Evolutionary conservation across 2,888 invertebrate species (phyloP).

Genomic region (Branchinecta sandiegonensis): DNA sequence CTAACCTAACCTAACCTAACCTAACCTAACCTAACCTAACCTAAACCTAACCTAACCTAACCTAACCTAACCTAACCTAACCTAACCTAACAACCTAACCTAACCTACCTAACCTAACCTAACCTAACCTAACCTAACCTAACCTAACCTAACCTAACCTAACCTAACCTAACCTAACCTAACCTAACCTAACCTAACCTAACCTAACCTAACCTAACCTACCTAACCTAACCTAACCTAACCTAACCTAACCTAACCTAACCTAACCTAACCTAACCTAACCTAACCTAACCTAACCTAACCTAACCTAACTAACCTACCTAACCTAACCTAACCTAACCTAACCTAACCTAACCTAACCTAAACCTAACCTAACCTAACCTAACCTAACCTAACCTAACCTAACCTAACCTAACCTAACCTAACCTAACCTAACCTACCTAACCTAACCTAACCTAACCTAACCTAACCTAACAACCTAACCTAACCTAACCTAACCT

Average conservation of each 20-base stretch:
- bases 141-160: constrained; percentile 26
- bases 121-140: constrained; percentile 27
- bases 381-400: constrained; percentile 30
- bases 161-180: constrained; percentile 23
- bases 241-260: constrained; percentile 24
- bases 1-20: constrained; percentile 27
- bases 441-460: constrained; percentile 26
- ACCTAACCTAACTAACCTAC: constrained; percentile 22
- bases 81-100: too few species aligned
- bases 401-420: constrained; percentile 29
- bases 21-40: constrained; percentile 27
- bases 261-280: constrained; percentile 25
- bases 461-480: too few species aligned
- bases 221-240: constrained; percentile 24
- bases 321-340: constrained; percentile 20
- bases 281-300: constrained; percentile 23
- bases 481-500: constrained; percentile 27
- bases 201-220: constrained; percentile 25
- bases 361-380: constrained; percentile 27
- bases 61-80: constrained; percentile 26
- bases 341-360: neutral
- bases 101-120: constrained; percentile 28
- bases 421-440: constrained; percentile 27
- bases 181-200: constrained; percentile 25
- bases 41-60: constrained; percentile 27